Base-by-base conservation (phyloP, 2,888 invertebrate genomes). In the Neocrepidodera transversa region DNA sequence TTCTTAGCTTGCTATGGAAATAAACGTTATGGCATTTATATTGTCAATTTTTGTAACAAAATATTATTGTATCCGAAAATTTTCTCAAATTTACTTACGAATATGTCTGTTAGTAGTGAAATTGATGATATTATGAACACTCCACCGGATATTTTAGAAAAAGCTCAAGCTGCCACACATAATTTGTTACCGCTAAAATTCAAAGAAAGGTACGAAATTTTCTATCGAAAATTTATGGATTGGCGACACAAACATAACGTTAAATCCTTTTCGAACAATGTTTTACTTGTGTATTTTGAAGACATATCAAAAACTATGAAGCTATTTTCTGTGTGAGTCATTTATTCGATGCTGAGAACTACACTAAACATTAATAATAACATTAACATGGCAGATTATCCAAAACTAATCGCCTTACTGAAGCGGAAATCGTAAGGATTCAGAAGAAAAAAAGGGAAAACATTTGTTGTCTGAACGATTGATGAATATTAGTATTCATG, bases 221-320 rank as follows among this genome's bases (percentile, higher is more conserved):
- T 32, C 48, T 35, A 48, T 48, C 32, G 28, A 48, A 48, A 48
- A 48, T 13, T 35, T 48, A 35, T 32, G 48, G 35, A 48, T 48
- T 48, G 48, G 32, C 32, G 48, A 28, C 30, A 47, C 45, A 49
- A 36, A 20, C 14, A 52, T 42, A 50, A 58, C 55, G 17, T 35
- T 14, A 35, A 35, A 35, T 35, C 35, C 11, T 35, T 50, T 47
- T 42, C 55, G 23, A 42, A 52, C 28, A 52, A 52, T 42, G 40
- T 52, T 38, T 38, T 18, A 10, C 20, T 51, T 23, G 28, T 10
- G 10, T 28, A 28, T 8, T 28, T 28, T 28, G 10, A 28, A 2
- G 28, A 28, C 6, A 6, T 8, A 28, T 8, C 28, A 28, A 28
- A 8, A 28, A 28, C 2, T 28, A 28, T 28, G 10, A 28, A 28